Conservation (phyloP, 2,797 vertebrate species). For the Melanotaenia nigrans region DNA sequence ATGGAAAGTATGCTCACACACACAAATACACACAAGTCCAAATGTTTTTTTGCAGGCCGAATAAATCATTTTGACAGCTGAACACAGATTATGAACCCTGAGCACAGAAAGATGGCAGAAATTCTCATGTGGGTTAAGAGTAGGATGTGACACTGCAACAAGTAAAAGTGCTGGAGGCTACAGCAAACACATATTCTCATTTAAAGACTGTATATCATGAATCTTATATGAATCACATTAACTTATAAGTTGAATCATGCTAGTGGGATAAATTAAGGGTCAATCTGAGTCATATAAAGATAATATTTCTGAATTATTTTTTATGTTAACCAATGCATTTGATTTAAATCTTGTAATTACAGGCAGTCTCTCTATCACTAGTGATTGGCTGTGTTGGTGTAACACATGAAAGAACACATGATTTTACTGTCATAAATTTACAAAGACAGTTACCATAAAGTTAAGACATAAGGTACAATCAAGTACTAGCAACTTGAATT, state of each 20-base stretch:
- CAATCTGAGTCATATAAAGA: conserved; percentile 18
- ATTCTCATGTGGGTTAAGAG: conserved; percentile 43
- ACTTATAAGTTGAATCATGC: background rate
- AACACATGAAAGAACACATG: background rate
- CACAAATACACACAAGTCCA: conserved; percentile 30
- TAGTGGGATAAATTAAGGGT: conserved; percentile 14
- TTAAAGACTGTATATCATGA: conserved; percentile 7
- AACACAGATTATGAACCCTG: conserved; percentile 64
- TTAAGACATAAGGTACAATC: background rate
- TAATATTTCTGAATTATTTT: conserved; percentile 14
- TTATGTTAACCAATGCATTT: conserved; percentile 3
- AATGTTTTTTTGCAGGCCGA: conserved; percentile 61
- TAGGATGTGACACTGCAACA: conserved; percentile 26
- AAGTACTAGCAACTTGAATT: no score
- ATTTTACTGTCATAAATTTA: no score
- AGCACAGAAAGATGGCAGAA: conserved; percentile 52
- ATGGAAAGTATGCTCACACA: conserved; percentile 3
- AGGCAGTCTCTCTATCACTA: background rate
- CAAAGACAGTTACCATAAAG: background rate
- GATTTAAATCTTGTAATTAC: conserved; percentile 7
- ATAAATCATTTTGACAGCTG: conserved; percentile 70
- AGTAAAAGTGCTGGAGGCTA: conserved; percentile 16
- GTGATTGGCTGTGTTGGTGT: background rate
- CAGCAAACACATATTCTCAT: conserved; percentile 20
- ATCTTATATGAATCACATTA: conserved; percentile 20